A percentile compares a stretch with the other conserved stretches of the same genome.
These are phyloP conservation scores for Aleadryas rufinucha DNA, from an alignment of 2,113 vertebrate genomes.

Conservation along the genomic window DNA sequence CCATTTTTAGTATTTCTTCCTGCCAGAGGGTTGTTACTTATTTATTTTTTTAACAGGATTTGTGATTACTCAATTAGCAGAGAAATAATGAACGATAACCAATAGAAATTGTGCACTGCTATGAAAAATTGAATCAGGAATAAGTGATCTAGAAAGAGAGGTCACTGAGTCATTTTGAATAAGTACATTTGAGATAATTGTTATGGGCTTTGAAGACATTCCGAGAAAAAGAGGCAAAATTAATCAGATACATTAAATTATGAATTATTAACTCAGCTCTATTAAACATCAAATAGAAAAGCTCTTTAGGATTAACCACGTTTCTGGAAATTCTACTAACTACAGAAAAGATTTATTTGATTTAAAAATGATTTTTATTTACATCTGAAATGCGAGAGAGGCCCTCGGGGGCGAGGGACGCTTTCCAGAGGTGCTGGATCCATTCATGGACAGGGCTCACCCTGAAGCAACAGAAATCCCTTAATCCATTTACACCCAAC, in stretches of 20 bases:
- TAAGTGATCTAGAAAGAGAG: conserved; percentile 33
- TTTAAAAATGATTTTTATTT: neutral
- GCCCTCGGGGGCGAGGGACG: rapidly evolving
- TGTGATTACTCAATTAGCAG: neutral
- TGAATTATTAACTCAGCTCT: conserved; percentile 60
- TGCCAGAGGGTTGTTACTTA: neutral
- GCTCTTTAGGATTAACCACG: neutral
- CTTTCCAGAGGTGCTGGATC: neutral
- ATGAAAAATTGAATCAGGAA: conserved; percentile 20
- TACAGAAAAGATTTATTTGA: neutral
- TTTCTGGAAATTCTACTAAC: neutral
- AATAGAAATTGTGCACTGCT: neutral
- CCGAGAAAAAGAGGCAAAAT: conserved; percentile 27
- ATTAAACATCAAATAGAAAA: conserved; percentile 41
- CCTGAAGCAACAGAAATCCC: neutral
- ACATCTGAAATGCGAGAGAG: neutral
- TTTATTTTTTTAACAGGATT: neutral
- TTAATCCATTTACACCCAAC: neutral
- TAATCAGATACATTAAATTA: conserved; percentile 62
- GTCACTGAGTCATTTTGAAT: neutral
- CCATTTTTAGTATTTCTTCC: neutral
- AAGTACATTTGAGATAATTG: conserved; percentile 48
- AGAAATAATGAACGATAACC: neutral
- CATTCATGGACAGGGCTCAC: rapidly evolving
- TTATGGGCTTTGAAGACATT: conserved; percentile 35